Evolutionary conservation across 2,113 vertebrate species (phyloP).

Genomic region (Gymnogyps californianus): DNA sequence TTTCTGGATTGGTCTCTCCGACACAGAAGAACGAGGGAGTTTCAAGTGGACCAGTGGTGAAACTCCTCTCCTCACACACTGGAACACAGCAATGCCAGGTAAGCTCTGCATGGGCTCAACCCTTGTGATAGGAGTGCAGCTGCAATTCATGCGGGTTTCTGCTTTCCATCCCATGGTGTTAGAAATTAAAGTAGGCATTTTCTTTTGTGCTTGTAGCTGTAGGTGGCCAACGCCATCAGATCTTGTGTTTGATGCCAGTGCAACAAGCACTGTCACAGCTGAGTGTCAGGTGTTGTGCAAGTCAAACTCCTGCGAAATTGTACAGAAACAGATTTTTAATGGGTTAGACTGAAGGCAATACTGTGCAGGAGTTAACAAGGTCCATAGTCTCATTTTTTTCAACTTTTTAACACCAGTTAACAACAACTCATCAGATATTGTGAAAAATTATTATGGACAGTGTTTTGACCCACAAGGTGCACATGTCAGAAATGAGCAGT

Average conservation of each 20-base stretch:
- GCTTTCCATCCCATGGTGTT: not conserved
- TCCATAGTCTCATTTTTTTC: not conserved
- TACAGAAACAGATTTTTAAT: not conserved
- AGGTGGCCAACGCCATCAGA: not conserved
- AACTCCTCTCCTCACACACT: constrained; percentile 83
- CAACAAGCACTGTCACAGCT: not conserved
- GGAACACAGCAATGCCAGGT: constrained; percentile 91
- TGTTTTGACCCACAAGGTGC: not conserved
- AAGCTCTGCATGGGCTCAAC: not conserved
- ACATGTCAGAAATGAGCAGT: not conserved
- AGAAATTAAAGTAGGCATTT: not conserved
- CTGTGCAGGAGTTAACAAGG: not conserved
- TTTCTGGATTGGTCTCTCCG: constrained; percentile 89
- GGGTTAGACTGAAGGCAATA: not conserved
- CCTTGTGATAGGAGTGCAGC: not conserved
- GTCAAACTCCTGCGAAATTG: not conserved
- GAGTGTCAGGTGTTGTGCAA: not conserved
- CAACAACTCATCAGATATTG: not conserved
- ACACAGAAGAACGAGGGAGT: constrained; percentile 60
- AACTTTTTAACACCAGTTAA: not conserved
- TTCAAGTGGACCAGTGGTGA: constrained; percentile 80
- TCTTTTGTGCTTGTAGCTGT: not conserved
- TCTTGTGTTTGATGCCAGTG: not conserved
- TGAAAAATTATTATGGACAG: not conserved
- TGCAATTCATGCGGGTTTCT: not conserved